Percentiles rank a stretch among this genome's conserved stretches.
These are phyloP conservation scores for Anoura caudifer DNA, from an alignment of 2,113 vertebrate species.

Conservation along the genomic window DNA sequence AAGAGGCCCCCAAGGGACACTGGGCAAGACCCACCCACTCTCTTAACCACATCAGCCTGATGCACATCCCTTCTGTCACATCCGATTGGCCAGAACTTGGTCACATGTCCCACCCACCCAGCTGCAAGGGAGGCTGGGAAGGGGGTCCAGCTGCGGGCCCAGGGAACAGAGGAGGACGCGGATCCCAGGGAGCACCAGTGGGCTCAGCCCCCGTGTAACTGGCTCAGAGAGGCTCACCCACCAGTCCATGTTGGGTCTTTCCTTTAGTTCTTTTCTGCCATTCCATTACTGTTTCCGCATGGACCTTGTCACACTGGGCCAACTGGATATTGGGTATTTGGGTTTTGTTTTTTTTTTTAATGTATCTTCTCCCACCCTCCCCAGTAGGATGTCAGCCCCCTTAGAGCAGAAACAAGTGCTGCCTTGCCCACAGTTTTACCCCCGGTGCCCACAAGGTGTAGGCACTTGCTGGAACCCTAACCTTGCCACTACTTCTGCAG, in stretches of 20 bases:
- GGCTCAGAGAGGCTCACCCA: background rate
- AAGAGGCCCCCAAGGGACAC: background rate
- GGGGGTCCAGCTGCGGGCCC: background rate
- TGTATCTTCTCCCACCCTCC: background rate
- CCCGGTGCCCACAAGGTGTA: background rate
- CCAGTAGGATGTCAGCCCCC: background rate
- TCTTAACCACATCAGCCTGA: background rate
- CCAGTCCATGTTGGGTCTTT: background rate
- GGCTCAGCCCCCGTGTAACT: background rate
- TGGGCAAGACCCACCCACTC: background rate
- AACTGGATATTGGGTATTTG: background rate
- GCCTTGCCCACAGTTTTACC: background rate
- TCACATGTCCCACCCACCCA: no score
- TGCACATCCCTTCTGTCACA: background rate
- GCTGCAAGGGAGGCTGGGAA: background rate
- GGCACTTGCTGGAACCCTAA: background rate
- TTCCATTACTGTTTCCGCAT: background rate
- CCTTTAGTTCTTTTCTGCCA: background rate
- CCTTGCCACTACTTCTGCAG: background rate
- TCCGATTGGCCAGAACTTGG: background rate
- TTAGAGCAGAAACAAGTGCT: background rate
- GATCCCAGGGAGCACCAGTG: no score
- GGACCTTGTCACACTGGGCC: background rate
- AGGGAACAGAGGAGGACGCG: background rate
- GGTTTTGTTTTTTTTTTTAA: background rate